These are phyloP conservation scores for Zosterops pallidus DNA, from an alignment of 2,113 vertebrate genomes.

Conservation along the genomic window DNA sequence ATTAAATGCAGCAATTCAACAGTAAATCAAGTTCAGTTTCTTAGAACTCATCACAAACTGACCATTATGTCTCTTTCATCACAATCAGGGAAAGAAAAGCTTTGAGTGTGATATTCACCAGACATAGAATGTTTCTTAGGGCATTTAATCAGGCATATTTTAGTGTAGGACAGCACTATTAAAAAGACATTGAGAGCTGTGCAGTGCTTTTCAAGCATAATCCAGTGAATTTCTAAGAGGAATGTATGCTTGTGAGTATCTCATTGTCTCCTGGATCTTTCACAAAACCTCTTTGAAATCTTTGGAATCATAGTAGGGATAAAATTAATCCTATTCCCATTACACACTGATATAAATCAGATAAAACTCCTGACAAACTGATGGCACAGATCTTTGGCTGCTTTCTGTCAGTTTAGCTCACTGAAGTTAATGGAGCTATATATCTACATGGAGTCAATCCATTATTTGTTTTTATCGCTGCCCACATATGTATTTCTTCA, in stretches of 20 bases:
- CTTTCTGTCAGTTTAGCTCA: background rate
- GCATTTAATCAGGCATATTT: slow-evolving; percentile 14
- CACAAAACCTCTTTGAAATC: slow-evolving; percentile 4
- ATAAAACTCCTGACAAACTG: background rate
- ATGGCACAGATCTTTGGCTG: background rate
- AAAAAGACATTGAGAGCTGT: background rate
- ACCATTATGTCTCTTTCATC: background rate
- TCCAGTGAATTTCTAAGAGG: background rate
- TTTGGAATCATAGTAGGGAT: background rate
- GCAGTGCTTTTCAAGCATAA: background rate
- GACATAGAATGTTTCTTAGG: background rate
- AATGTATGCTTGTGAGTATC: background rate
- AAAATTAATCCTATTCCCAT: background rate
- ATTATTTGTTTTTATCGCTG: background rate
- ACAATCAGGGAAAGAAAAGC: background rate
- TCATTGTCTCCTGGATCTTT: background rate
- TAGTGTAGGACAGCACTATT: background rate
- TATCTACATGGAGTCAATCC: background rate
- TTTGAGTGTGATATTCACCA: background rate
- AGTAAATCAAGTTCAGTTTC: background rate
- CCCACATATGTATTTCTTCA: background rate
- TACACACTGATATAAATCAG: background rate
- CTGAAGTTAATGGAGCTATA: background rate
- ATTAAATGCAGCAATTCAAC: background rate
- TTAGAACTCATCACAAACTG: background rate